phyloP scores from a whole-genome alignment of 2,888 invertebrate genomes.

The Drosophila trichaetosa region DNA sequence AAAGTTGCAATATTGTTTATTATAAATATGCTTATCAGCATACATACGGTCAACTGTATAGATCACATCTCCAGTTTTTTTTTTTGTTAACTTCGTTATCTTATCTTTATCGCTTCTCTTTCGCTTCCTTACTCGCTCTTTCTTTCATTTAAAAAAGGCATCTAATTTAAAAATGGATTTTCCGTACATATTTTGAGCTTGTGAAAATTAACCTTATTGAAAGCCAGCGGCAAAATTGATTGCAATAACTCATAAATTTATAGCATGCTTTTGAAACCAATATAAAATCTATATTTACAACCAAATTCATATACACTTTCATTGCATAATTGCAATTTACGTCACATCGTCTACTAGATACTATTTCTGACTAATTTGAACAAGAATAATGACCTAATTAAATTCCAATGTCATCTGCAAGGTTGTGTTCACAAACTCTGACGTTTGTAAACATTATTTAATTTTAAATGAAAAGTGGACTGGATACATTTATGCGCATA shows the following conservation, averaged over 20 bases:
- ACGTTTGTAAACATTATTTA: slow-evolving; percentile 1
- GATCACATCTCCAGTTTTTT: background rate
- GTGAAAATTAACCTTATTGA: background rate
- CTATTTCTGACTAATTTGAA: background rate
- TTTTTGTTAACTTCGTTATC: background rate
- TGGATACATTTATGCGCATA: background rate
- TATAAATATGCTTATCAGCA: slow-evolving; percentile 27
- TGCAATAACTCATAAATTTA: background rate
- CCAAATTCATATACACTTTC: background rate
- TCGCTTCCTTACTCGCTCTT: background rate
- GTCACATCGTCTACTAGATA: background rate
- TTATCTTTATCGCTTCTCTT: background rate
- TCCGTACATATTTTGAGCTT: background rate
- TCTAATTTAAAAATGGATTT: background rate
- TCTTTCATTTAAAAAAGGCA: background rate
- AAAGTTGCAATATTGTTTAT: slow-evolving; percentile 29
- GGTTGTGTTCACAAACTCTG: background rate
- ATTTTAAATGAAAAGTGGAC: background rate
- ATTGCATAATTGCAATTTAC: background rate
- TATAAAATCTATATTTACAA: background rate
- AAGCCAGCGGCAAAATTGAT: background rate
- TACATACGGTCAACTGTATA: slow-evolving; percentile 20
- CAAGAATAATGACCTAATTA: background rate
- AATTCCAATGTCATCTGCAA: background rate
- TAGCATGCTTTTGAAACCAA: background rate